Conservation (phyloP, 1,140 invertebrate genomes). For the Heliconius melpomene region DNA sequence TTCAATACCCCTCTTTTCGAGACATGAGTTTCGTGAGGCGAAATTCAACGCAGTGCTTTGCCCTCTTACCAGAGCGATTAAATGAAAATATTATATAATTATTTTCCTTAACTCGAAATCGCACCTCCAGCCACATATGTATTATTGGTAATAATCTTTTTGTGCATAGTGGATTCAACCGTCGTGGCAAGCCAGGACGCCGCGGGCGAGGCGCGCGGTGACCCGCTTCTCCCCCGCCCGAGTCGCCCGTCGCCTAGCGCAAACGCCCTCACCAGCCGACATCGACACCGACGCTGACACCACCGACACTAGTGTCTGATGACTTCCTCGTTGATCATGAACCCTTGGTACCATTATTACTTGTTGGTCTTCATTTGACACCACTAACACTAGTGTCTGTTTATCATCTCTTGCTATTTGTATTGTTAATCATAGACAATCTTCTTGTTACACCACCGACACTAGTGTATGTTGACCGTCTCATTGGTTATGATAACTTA, state of each 20-base stretch:
- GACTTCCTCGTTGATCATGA: not conserved
- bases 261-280: not conserved
- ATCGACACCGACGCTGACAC: not conserved
- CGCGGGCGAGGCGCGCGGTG: constrained; percentile 67
- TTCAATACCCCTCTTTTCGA: too few species aligned
- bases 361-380: not conserved
- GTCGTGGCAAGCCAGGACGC: constrained; percentile 67
- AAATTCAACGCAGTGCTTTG: not conserved
- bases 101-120: not conserved
- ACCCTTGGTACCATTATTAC: not conserved
- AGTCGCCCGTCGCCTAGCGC: constrained; percentile 42
- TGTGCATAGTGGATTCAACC: constrained; percentile 70
- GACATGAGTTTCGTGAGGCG: too few species aligned
- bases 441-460: not conserved
- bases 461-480: not conserved
- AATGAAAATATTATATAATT: not conserved
- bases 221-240: constrained; percentile 47
- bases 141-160: too few species aligned
- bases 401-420: not conserved
- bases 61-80: not conserved
- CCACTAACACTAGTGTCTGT: too few species aligned
- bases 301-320: not conserved
- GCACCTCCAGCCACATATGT: not conserved
- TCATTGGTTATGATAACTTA: too few species aligned
- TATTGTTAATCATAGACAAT: not conserved